Conservation (phyloP, 1,140 invertebrate species). For the Chionoecetes opilio region DNA sequence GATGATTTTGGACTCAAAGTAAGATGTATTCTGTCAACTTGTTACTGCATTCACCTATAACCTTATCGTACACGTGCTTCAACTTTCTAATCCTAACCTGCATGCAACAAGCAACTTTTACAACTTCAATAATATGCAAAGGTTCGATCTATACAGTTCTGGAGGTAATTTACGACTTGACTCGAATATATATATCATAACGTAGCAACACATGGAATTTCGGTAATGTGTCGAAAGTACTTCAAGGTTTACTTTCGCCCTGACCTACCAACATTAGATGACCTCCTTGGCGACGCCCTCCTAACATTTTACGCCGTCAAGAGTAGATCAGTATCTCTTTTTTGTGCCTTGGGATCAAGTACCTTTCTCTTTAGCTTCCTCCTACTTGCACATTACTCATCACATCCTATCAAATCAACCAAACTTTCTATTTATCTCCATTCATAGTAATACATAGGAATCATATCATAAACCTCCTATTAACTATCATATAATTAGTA, state of each 20-base stretch:
- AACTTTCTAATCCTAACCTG: not conserved
- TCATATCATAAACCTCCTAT: no score
- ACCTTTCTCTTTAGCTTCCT: constrained; percentile 23
- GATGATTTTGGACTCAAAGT: not conserved
- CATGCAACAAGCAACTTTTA: not conserved
- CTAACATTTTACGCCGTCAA: constrained; percentile 1
- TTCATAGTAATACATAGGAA: constrained; percentile 12
- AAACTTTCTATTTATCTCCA: not conserved
- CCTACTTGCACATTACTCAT: not conserved
- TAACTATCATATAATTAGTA: no score
- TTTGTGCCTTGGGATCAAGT: not conserved
- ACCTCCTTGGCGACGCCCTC: not conserved
- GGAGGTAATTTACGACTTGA: not conserved
- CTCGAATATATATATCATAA: constrained; percentile 30
- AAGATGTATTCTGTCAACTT: not conserved
- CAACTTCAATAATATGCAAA: not conserved
- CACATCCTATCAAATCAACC: not conserved
- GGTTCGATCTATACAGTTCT: not conserved
- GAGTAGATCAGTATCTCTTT: not conserved
- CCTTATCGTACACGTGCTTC: not conserved
- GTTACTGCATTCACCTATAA: not conserved
- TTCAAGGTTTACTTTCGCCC: not conserved
- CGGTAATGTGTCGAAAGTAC: not conserved
- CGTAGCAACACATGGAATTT: not conserved
- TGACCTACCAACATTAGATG: not conserved